phyloP scores from a whole-genome alignment of 2,113 vertebrate genomes.

The Tautogolabrus adspersus region DNA sequence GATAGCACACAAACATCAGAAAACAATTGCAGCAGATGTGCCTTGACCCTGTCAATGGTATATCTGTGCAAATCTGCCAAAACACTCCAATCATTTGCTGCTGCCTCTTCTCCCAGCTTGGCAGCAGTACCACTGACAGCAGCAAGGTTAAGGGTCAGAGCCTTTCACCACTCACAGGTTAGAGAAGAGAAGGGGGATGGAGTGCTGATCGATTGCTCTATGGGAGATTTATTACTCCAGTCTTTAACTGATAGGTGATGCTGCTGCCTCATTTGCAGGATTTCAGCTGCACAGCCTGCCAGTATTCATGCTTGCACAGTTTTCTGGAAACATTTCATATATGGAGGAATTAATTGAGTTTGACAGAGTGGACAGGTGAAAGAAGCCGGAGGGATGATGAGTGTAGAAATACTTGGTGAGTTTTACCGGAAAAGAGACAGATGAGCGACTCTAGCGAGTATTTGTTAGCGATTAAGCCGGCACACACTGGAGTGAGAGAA shows the following conservation, averaged over 20 bases:
- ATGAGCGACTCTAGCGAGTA: slow-evolving; percentile 3
- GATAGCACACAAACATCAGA: neutral
- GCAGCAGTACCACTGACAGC: slow-evolving; percentile 43
- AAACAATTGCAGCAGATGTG: slow-evolving; percentile 26
- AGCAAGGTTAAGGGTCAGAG: slow-evolving; percentile 54
- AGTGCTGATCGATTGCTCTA: slow-evolving; percentile 55
- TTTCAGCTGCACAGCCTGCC: slow-evolving; percentile 7
- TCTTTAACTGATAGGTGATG: slow-evolving; percentile 32
- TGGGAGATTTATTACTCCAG: slow-evolving; percentile 57
- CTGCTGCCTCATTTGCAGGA: slow-evolving; percentile 48
- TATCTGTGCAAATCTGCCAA: slow-evolving; percentile 34
- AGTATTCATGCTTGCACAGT: neutral
- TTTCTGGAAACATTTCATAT: slow-evolving; percentile 15
- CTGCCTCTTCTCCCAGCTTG: slow-evolving; percentile 36
- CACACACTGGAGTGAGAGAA: neutral
- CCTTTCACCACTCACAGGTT: slow-evolving; percentile 54
- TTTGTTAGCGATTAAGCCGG: slow-evolving; percentile 5
- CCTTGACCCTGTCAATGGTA: slow-evolving; percentile 34
- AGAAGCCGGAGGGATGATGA: slow-evolving; percentile 1
- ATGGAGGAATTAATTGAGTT: slow-evolving; percentile 20
- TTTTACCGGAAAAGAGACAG: slow-evolving; percentile 10
- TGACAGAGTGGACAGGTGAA: slow-evolving; percentile 11
- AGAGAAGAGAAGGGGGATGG: slow-evolving; percentile 30
- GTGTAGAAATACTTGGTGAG: slow-evolving; percentile 5
- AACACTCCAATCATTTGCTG: slow-evolving; percentile 30